These are phyloP conservation scores for Lepidonotus clava DNA, from an alignment of 2,888 invertebrate species.

Conservation along the genomic window DNA sequence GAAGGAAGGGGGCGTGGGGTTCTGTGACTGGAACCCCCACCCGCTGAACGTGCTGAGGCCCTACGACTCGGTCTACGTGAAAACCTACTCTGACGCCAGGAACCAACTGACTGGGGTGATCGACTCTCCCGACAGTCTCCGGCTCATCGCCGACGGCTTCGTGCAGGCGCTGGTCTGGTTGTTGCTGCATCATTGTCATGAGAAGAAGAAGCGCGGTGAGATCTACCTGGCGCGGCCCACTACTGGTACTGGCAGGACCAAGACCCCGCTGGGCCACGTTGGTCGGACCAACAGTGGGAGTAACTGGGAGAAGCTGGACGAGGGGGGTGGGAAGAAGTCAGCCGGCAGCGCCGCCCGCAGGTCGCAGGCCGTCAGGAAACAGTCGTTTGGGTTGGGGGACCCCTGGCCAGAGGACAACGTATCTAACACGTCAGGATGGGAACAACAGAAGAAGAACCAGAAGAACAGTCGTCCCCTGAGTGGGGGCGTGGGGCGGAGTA, in stretches of 20 bases:
- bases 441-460: slow-evolving; percentile 27
- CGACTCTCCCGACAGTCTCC: slow-evolving; percentile 78
- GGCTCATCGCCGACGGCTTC: slow-evolving; percentile 76
- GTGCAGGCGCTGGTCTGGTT: slow-evolving; percentile 79
- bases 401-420: neutral
- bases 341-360: neutral
- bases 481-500: neutral
- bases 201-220: slow-evolving; percentile 58
- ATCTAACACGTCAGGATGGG: neutral
- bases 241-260: neutral
- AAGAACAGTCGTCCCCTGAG: slow-evolving; percentile 21
- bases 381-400: neutral
- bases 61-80: slow-evolving; percentile 72
- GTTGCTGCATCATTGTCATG: slow-evolving; percentile 72
- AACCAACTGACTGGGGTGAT: slow-evolving; percentile 81
- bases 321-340: neutral
- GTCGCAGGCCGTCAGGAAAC: neutral
- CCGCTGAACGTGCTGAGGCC: slow-evolving; percentile 74
- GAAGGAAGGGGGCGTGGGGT: slow-evolving; percentile 62
- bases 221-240: neutral
- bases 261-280: neutral
- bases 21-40: slow-evolving; percentile 70
- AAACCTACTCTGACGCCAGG: slow-evolving; percentile 80
- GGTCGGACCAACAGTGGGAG: neutral
- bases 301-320: slow-evolving; percentile 22